Evolutionary conservation across 2,113 vertebrate species (phyloP).

Genomic region (Bubalus kerabau): DNA sequence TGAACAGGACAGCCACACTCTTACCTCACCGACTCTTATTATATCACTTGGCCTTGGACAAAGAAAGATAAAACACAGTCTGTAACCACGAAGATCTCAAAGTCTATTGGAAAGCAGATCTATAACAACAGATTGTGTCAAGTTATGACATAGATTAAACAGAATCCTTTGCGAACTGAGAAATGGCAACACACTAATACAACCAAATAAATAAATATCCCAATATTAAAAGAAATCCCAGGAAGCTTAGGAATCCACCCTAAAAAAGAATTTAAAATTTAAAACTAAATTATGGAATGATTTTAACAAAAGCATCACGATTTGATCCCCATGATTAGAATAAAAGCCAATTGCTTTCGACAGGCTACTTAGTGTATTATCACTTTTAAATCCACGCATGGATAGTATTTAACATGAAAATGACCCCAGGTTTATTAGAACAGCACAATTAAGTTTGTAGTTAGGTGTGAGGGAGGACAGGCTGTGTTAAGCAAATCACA

Average conservation of each 20-base stretch:
- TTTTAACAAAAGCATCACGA: background rate
- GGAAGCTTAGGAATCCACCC: background rate
- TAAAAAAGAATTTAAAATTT: background rate
- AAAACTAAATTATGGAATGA: background rate
- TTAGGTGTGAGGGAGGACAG: background rate
- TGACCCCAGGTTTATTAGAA: background rate
- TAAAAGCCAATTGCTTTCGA: background rate
- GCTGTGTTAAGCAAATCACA: background rate
- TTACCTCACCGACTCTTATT: background rate
- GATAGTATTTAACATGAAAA: background rate
- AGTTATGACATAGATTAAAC: background rate
- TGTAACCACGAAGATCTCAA: background rate
- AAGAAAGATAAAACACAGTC: background rate
- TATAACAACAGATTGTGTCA: background rate
- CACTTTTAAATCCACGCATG: background rate
- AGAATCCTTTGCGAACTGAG: background rate
- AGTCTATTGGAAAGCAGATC: background rate
- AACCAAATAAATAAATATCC: background rate
- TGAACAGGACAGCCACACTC: background rate
- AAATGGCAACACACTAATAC: background rate
- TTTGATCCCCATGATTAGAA: background rate
- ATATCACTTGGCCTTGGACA: background rate
- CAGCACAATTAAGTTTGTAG: background rate
- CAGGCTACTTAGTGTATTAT: background rate
- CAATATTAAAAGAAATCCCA: background rate